A percentile compares a stretch with the other conserved stretches of the same genome.
Conservation (phyloP, 2,797 vertebrate genomes). For the Anisognathus igniventris region DNA sequence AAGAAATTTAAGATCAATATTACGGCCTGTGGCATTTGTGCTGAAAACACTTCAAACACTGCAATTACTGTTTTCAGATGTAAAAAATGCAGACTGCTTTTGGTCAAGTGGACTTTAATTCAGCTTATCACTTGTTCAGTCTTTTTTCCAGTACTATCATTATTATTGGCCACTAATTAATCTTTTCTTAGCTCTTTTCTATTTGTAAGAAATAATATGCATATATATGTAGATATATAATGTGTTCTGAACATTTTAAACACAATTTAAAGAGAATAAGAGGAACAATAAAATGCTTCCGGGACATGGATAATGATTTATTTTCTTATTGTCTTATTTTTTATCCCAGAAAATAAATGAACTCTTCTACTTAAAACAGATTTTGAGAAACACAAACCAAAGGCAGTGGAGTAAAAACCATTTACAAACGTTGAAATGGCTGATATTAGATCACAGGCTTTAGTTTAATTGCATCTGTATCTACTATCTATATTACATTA, state of each 20-base stretch:
- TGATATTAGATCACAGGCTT: neutral
- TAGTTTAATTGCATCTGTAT: neutral
- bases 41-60: conserved; percentile 46
- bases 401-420: neutral
- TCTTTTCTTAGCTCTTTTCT: neutral
- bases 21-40: conserved; percentile 42
- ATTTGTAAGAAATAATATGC: neutral
- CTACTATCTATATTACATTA: neutral
- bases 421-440: conserved; percentile 5
- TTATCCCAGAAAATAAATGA: neutral
- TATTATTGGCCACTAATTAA: neutral
- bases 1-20: conserved; percentile 58
- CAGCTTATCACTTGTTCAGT: neutral
- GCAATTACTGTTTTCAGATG: conserved; percentile 48
- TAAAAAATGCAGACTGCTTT: conserved; percentile 17
- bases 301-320: neutral
- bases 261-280: neutral
- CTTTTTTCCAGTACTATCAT: neutral
- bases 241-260: neutral
- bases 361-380: neutral
- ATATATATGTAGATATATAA: neutral
- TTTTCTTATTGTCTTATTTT: neutral
- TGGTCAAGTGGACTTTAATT: neutral
- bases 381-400: neutral
- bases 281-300: neutral